These are phyloP conservation scores for Tor tambroides DNA, from an alignment of 2,113 vertebrate genomes.

Conservation along the genomic window DNA sequence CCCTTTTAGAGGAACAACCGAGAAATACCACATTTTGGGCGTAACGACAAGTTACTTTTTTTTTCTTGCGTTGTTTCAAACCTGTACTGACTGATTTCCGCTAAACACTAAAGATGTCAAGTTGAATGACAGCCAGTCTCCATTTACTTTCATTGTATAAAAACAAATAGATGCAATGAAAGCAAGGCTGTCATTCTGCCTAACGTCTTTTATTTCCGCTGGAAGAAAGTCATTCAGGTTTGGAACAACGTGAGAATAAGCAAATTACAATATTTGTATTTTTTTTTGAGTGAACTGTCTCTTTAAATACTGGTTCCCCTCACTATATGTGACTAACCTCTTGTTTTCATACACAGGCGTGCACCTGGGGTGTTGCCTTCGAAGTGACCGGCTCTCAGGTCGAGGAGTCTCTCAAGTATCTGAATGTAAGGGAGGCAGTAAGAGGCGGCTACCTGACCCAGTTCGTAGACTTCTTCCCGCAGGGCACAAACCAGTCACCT, in stretches of 20 bases:
- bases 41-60: not conserved
- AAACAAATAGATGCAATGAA: not conserved
- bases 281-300: not conserved
- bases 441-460: slow-evolving; percentile 86
- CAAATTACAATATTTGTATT: not conserved
- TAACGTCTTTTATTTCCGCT: no score
- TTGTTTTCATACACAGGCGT: slow-evolving; percentile 63
- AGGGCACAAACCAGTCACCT: slow-evolving; percentile 67
- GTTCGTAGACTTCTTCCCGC: slow-evolving; percentile 86
- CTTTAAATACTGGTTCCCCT: not conserved
- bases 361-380: slow-evolving; percentile 94
- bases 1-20: not conserved
- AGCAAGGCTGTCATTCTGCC: not conserved
- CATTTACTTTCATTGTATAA: not conserved
- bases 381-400: slow-evolving; percentile 88
- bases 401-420: slow-evolving; percentile 85
- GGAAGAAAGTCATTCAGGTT: not conserved
- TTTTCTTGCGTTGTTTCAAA: not conserved
- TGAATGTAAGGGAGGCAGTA: slow-evolving; percentile 86
- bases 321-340: not conserved
- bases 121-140: not conserved
- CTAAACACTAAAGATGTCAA: not conserved
- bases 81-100: not conserved
- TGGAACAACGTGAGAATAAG: not conserved
- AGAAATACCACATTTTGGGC: not conserved